phyloP scores from a whole-genome alignment of 2,888 invertebrate genomes.

The Clanis bilineata region DNA sequence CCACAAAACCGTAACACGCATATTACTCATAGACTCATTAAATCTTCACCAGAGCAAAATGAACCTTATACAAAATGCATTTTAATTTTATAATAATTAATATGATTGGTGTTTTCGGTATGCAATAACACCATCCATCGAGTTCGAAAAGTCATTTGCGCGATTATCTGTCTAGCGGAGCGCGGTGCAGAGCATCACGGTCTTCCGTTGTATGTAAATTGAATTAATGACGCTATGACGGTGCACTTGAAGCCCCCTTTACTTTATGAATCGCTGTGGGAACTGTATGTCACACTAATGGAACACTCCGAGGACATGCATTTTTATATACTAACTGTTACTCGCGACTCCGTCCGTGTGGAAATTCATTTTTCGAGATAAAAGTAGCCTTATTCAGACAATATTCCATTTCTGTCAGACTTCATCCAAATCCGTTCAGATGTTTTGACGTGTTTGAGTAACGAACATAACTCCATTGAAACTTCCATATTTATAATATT shows the following conservation, averaged over 20 bases:
- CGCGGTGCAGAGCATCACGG: constrained; percentile 48
- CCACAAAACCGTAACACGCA: no score
- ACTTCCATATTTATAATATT: no score
- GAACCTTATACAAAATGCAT: background rate
- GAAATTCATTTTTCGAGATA: no score
- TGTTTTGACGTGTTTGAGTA: no score
- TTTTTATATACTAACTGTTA: background rate
- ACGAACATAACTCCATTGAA: no score
- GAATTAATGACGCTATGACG: constrained; percentile 69
- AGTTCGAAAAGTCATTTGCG: constrained; percentile 75
- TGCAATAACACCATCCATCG: constrained; percentile 49
- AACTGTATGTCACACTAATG: constrained; percentile 17
- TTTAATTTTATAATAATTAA: background rate
- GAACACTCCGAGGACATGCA: background rate
- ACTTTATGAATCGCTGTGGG: constrained; percentile 37
- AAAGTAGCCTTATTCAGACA: no score
- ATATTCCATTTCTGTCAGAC: no score
- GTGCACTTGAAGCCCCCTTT: constrained; percentile 53
- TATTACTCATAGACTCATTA: no score
- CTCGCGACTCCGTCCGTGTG: no score
- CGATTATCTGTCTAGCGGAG: constrained; percentile 74
- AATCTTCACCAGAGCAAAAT: background rate
- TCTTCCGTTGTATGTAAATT: constrained; percentile 66
- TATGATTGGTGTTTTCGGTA: background rate
- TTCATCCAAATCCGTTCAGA: no score